Conservation (phyloP, 92 coral and sea anemone species). For the Micromussa lordhowensis region DNA sequence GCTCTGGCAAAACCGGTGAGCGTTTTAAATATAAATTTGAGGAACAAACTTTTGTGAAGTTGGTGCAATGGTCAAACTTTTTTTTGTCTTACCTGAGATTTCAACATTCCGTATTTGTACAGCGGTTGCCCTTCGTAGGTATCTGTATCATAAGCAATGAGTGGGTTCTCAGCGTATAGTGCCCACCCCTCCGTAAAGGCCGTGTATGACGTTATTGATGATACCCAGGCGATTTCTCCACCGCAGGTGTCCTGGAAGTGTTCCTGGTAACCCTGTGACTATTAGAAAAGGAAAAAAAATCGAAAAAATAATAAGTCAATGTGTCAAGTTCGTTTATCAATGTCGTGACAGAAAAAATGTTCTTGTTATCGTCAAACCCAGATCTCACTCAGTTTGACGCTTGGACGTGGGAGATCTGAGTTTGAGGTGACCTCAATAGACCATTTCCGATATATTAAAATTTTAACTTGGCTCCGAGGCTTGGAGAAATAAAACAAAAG, state of each 20-base stretch:
- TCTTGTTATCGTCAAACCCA: no score
- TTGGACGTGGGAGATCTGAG: no score
- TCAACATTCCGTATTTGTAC: slow-evolving; percentile 96
- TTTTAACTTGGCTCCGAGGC: no score
- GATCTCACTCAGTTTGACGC: no score
- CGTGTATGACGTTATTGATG: slow-evolving; percentile 75
- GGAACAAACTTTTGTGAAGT: no score
- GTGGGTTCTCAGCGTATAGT: slow-evolving; percentile 91
- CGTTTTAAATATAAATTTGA: no score
- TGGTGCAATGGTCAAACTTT: not conserved
- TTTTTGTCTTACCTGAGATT: slow-evolving; percentile 76
- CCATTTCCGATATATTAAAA: no score
- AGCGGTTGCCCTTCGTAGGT: slow-evolving; percentile 77
- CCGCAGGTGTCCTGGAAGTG: slow-evolving; percentile 88
- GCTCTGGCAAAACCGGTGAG: no score
- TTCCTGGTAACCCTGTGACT: slow-evolving; percentile 89
- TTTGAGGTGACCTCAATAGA: no score
- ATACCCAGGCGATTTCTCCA: slow-evolving; percentile 88
- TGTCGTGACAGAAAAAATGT: not conserved
- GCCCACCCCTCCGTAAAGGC: slow-evolving; percentile 97
- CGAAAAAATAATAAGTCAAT: not conserved
- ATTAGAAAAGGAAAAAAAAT: not conserved
- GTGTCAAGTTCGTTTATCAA: no score
- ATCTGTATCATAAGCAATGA: slow-evolving; percentile 83
- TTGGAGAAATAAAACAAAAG: no score